These are phyloP conservation scores for Lerista edwardsae DNA, from an alignment of 2,797 vertebrate species.

Conservation along the genomic window DNA sequence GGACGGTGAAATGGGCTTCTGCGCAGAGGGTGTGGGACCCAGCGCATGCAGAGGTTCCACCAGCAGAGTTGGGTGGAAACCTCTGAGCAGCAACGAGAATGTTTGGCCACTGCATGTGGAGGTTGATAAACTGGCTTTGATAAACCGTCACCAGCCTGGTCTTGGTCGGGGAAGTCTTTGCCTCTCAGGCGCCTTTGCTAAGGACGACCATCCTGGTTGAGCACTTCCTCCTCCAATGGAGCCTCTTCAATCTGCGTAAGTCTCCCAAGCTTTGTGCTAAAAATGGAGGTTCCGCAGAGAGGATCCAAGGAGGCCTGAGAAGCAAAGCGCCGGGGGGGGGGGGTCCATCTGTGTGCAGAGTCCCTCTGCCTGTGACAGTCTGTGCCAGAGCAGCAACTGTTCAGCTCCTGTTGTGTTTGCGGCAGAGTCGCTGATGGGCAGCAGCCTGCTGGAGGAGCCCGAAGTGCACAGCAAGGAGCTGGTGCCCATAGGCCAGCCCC, in stretches of 20 bases:
- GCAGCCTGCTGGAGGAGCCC: conserved; percentile 88
- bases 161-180: not conserved
- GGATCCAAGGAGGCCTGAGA: not conserved
- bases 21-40: not conserved
- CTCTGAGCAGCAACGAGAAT: not conserved
- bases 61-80: not conserved
- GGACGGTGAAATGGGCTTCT: not conserved
- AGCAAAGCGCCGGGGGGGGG: too few species aligned
- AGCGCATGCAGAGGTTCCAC: not conserved
- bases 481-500: conserved; percentile 90
- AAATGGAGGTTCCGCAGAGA: not conserved
- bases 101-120: not conserved
- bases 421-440: conserved; percentile 84
- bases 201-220: conserved; percentile 1
- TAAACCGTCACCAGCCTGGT: conserved; percentile 1
- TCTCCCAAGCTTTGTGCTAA: not conserved
- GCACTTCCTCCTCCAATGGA: not conserved
- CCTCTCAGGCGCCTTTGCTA: not conserved
- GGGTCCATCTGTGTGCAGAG: not conserved
- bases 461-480: conserved; percentile 83
- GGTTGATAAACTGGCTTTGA: conserved; percentile 30
- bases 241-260: not conserved
- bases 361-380: not conserved
- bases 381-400: not conserved
- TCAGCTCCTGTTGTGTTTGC: conserved; percentile 52